Evolutionary conservation across 1,140 invertebrate species (phyloP).

Genomic region (Zaprionus lachaisei): DNA sequence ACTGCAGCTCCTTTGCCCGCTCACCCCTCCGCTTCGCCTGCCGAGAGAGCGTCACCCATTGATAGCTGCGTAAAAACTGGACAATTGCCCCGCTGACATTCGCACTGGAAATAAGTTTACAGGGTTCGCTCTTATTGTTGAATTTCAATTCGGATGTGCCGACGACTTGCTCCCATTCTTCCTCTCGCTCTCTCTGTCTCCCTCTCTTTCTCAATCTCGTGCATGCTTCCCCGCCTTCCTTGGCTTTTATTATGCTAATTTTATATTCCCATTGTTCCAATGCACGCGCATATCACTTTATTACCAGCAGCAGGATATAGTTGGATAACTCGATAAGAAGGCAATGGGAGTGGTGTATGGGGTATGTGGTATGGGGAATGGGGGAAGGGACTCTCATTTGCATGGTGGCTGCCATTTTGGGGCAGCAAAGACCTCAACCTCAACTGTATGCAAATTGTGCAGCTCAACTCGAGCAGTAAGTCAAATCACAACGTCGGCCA

Average conservation of each 20-base stretch:
- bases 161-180: not conserved
- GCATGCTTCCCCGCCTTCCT: conserved; percentile 31
- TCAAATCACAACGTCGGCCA: conserved; percentile 68
- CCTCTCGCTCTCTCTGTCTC: conserved; percentile 29
- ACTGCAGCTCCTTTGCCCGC: not conserved
- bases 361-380: not conserved
- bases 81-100: conserved; percentile 53
- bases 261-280: conserved; percentile 75
- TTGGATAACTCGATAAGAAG: conserved; percentile 42
- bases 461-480: conserved; percentile 79
- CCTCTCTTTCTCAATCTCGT: conserved; percentile 1
- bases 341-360: not conserved
- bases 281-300: conserved; percentile 80
- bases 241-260: conserved; percentile 83
- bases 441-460: conserved; percentile 78
- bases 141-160: conserved; percentile 19
- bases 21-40: no score
- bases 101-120: conserved; percentile 45
- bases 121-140: conserved; percentile 32
- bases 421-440: conserved; percentile 57
- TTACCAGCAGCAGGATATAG: conserved; percentile 52
- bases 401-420: conserved; percentile 79
- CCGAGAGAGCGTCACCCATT: not conserved
- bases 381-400: conserved; percentile 54
- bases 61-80: conserved; percentile 14